phyloP scores from a whole-genome alignment of 2,113 vertebrate species.

The Pitta sordida region DNA sequence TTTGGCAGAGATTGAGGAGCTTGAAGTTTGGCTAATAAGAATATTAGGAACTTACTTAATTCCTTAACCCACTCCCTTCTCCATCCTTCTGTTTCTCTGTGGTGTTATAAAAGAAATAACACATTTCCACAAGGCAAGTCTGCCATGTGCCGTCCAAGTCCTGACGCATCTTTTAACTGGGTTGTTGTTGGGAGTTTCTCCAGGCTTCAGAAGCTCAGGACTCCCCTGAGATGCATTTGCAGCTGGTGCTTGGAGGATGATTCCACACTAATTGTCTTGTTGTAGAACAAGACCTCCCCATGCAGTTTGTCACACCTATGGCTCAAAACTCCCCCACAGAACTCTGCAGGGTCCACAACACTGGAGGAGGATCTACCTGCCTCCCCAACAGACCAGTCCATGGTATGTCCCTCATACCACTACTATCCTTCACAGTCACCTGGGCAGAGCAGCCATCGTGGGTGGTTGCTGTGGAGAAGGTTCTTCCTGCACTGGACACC shows the following conservation, averaged over 20 bases:
- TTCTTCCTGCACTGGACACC: neutral
- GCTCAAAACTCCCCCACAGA: neutral
- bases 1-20: neutral
- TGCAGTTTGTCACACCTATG: neutral
- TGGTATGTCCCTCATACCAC: neutral
- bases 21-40: neutral
- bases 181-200: neutral
- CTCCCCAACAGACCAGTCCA: neutral
- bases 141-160: neutral
- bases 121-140: slow-evolving; percentile 35
- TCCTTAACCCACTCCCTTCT: slow-evolving; percentile 22
- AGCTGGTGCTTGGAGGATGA: neutral
- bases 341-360: neutral
- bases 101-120: neutral
- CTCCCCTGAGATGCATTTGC: neutral
- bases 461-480: neutral
- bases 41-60: slow-evolving; percentile 22
- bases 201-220: neutral
- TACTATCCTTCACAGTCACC: neutral
- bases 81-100: neutral
- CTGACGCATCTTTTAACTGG: neutral
- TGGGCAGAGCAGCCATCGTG: neutral
- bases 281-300: neutral
- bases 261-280: neutral
- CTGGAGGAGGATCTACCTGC: neutral